Percentiles rank a stretch among this genome's conserved stretches.
Evolutionary conservation across 2,113 vertebrate genomes (phyloP).

Genomic region (Megaleporinus macrocephalus): DNA sequence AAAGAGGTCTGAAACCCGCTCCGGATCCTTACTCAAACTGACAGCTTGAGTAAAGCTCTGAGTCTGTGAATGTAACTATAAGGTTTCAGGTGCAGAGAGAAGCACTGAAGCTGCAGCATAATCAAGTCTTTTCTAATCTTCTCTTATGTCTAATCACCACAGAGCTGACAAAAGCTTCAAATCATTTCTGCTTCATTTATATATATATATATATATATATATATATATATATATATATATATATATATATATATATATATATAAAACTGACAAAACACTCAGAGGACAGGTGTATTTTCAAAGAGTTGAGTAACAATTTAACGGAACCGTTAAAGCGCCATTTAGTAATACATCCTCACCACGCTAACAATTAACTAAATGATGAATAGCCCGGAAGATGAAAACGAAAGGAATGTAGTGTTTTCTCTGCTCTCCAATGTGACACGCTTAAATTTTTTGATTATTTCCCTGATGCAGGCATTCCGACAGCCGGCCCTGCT

Average conservation of each 20-base stretch:
- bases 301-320: slow-evolving; percentile 33
- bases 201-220: no score
- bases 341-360: slow-evolving; percentile 42
- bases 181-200: slow-evolving; percentile 39
- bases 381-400: slow-evolving; percentile 45
- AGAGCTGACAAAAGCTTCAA: slow-evolving; percentile 16
- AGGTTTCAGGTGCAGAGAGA: not conserved
- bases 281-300: slow-evolving; percentile 35
- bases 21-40: not conserved
- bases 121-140: slow-evolving; percentile 11
- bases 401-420: slow-evolving; percentile 37
- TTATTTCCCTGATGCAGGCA: slow-evolving; percentile 46
- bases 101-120: not conserved
- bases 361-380: slow-evolving; percentile 52
- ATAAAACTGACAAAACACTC: slow-evolving; percentile 44
- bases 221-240: no score
- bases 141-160: slow-evolving; percentile 19
- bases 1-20: not conserved
- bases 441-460: slow-evolving; percentile 38
- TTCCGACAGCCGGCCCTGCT: slow-evolving; percentile 66
- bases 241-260: no score
- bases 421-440: slow-evolving; percentile 30
- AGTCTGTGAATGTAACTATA: not conserved
- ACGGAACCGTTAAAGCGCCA: slow-evolving; percentile 33
- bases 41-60: not conserved